Evolutionary conservation across 2,797 vertebrate species (phyloP).

Genomic region (Pelochelys cantorii): DNA sequence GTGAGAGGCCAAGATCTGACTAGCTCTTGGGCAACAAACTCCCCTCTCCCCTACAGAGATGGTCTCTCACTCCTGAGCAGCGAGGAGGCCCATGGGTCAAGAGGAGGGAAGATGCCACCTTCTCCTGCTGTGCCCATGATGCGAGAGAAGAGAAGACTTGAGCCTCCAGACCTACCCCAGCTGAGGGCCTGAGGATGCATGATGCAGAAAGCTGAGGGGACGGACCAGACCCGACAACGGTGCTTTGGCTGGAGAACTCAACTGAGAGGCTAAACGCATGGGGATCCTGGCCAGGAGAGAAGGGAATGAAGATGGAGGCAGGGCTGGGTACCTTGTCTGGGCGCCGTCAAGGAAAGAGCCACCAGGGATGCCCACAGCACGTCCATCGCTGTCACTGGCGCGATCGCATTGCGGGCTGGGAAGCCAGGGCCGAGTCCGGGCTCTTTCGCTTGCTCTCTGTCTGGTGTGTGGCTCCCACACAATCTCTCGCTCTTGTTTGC

Average conservation of each 20-base stretch:
- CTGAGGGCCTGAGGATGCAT: background rate
- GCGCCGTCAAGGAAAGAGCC: background rate
- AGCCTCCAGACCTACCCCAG: background rate
- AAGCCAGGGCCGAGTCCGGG: fast-evolving
- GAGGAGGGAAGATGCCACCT: no score
- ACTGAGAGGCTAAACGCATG: background rate
- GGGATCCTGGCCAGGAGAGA: fast-evolving
- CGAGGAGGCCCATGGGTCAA: fast-evolving
- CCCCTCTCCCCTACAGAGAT: background rate
- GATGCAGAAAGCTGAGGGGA: background rate
- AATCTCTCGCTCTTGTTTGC: background rate
- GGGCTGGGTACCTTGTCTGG: background rate
- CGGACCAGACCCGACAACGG: background rate
- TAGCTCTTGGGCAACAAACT: background rate
- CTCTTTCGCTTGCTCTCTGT: fast-evolving
- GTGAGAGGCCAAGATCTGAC: no score
- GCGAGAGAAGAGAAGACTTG: no score
- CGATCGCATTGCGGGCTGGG: background rate
- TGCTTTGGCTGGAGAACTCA: background rate
- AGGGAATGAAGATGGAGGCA: background rate
- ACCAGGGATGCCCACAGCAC: constrained; percentile 34
- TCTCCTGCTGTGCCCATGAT: fast-evolving
- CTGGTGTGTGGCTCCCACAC: background rate
- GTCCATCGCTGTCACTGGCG: constrained; percentile 32
- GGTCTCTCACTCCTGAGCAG: background rate